Evolutionary conservation across 2,113 vertebrate genomes (phyloP).

Genomic region (Tragelaphus strepsiceros): DNA sequence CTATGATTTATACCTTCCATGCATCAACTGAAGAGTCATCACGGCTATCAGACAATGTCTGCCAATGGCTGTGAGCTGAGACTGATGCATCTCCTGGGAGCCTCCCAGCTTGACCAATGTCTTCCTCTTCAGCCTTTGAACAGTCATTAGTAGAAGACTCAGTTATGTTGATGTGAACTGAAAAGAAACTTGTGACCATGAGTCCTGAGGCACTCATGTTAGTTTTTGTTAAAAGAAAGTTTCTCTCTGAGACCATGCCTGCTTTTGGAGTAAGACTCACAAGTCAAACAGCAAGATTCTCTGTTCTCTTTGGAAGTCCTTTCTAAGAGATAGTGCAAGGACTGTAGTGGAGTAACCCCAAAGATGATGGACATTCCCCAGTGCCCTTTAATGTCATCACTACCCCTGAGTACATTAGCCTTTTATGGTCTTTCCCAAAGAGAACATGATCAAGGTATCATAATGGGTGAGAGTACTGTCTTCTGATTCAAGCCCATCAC

Average conservation of each 20-base stretch:
- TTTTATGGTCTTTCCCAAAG: conserved; percentile 34
- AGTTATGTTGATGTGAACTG: conserved; percentile 39
- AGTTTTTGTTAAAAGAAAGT: not conserved
- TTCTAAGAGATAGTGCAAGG: not conserved
- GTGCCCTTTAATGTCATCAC: not conserved
- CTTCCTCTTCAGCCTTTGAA: conserved; percentile 50
- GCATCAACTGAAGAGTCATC: conserved; percentile 34
- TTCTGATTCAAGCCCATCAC: not conserved
- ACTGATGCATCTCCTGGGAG: conserved; percentile 53
- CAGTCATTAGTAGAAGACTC: conserved; percentile 48
- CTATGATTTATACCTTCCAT: conserved; percentile 52
- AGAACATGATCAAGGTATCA: not conserved
- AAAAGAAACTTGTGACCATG: conserved; percentile 34
- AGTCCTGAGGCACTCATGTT: not conserved
- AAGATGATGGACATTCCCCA: not conserved
- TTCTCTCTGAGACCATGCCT: not conserved
- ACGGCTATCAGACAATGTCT: conserved; percentile 4
- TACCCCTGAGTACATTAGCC: not conserved
- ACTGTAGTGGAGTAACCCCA: not conserved
- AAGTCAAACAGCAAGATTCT: not conserved
- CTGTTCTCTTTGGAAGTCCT: conserved; percentile 4
- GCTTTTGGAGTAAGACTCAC: not conserved
- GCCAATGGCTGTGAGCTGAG: conserved; percentile 32
- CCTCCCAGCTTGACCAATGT: conserved; percentile 48
- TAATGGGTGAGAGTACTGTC: not conserved